These are phyloP conservation scores for Pseudochirops corinnae DNA, from an alignment of 2,797 vertebrate species.

Conservation along the genomic window DNA sequence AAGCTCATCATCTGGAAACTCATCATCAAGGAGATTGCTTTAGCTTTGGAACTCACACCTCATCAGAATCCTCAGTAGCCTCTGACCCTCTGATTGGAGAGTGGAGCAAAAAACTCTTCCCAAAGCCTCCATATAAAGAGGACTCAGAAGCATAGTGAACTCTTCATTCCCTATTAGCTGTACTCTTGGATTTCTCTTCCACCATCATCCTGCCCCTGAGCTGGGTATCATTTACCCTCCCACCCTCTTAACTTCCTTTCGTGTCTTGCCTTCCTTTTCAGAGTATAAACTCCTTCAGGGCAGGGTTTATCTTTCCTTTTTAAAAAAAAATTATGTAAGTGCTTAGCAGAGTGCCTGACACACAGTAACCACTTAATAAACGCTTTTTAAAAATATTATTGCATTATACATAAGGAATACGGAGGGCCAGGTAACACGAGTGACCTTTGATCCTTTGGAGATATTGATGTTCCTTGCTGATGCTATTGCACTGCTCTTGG, in stretches of 20 bases:
- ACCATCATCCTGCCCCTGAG: background rate
- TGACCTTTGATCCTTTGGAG: background rate
- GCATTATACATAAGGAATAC: background rate
- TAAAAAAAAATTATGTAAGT: too few species aligned
- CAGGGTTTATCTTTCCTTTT: background rate
- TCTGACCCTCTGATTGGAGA: background rate
- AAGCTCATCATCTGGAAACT: background rate
- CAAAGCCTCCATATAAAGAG: background rate
- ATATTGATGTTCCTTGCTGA: background rate
- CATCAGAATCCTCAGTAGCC: background rate
- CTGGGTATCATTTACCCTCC: background rate
- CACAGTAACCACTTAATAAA: background rate
- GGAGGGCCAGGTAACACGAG: background rate
- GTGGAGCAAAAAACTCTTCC: background rate
- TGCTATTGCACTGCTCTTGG: background rate
- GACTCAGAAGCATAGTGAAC: background rate
- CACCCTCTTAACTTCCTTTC: background rate
- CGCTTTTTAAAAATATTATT: background rate
- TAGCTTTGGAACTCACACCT: background rate
- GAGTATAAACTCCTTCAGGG: background rate
- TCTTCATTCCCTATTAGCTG: background rate
- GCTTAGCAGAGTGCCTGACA: background rate
- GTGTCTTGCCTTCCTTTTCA: background rate
- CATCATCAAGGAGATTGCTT: background rate
- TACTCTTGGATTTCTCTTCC: background rate